These are phyloP conservation scores for Spinus olivaceus DNA, from an alignment of 2,797 vertebrate genomes.

Conservation along the genomic window DNA sequence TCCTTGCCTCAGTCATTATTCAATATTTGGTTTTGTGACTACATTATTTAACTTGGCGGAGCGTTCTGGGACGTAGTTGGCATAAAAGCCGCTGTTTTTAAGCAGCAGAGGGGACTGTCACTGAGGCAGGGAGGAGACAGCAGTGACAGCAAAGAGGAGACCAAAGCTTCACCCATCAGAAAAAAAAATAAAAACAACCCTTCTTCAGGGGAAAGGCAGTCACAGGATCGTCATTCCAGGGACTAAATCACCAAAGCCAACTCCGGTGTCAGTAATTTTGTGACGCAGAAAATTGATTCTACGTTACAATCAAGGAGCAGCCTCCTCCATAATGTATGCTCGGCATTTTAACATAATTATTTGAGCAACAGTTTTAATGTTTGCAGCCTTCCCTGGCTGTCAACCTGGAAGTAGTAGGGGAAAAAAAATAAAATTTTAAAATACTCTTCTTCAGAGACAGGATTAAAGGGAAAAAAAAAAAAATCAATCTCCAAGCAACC, in stretches of 20 bases:
- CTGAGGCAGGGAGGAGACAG: background rate
- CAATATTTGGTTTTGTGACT: conserved; percentile 68
- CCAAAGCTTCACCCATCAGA: conserved; percentile 44
- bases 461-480: background rate
- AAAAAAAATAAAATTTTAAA: conserved; percentile 43
- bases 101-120: background rate
- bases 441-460: conserved; percentile 54
- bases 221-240: background rate
- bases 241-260: conserved; percentile 62
- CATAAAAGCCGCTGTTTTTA: conserved; percentile 8
- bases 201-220: background rate
- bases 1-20: conserved; percentile 60
- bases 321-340: conserved; percentile 58
- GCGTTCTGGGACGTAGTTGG: conserved; percentile 1
- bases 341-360: conserved; percentile 71
- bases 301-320: conserved; percentile 64
- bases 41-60: conserved; percentile 55
- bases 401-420: conserved; percentile 35
- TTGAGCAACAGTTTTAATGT: conserved; percentile 55
- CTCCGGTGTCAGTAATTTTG: conserved; percentile 40
- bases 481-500: conserved; percentile 69
- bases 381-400: conserved; percentile 44
- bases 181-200: background rate
- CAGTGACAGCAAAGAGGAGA: background rate
- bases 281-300: conserved; percentile 64